Conservation (phyloP, 2,888 invertebrate species). For the Portevinia maculata region DNA sequence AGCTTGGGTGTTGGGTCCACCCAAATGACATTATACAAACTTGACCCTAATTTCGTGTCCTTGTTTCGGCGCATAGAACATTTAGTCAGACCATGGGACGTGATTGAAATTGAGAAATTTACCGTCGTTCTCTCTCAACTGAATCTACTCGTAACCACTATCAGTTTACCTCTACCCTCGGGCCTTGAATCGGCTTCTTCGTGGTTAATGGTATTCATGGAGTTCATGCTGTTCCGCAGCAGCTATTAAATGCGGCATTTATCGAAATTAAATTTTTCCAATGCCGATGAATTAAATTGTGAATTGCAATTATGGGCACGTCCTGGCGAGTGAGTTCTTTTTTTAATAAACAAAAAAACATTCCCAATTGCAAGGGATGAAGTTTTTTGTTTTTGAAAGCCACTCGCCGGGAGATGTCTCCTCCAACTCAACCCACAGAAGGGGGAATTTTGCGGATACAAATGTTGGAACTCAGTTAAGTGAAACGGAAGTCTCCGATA, state of each 20-base stretch:
- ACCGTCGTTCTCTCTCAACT: not conserved
- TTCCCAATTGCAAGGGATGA: not conserved
- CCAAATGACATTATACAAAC: conserved; percentile 4
- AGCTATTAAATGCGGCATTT: conserved; percentile 9
- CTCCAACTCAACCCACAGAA: not conserved
- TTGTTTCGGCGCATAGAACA: conserved; percentile 4
- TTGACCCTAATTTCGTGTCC: conserved; percentile 29
- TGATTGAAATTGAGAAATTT: conserved; percentile 25
- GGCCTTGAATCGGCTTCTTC: not conserved
- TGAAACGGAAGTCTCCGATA: conserved; percentile 10
- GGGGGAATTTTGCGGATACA: not conserved
- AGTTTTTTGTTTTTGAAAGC: not conserved
- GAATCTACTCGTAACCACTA: not conserved
- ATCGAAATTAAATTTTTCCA: conserved; percentile 9
- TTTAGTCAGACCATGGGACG: conserved; percentile 2
- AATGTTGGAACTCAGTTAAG: not conserved
- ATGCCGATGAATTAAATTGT: not conserved
- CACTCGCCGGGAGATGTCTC: too few relatives aligned
- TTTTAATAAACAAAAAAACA: too few relatives aligned
- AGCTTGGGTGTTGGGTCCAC: not conserved
- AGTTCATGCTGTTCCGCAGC: not conserved
- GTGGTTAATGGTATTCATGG: conserved; percentile 1
- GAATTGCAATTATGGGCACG: conserved; percentile 10
- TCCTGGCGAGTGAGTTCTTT: not conserved
- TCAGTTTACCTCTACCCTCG: not conserved